These are phyloP conservation scores for Phylloscopus trochiloides DNA, from an alignment of 2,113 vertebrate genomes.

Conservation along the genomic window DNA sequence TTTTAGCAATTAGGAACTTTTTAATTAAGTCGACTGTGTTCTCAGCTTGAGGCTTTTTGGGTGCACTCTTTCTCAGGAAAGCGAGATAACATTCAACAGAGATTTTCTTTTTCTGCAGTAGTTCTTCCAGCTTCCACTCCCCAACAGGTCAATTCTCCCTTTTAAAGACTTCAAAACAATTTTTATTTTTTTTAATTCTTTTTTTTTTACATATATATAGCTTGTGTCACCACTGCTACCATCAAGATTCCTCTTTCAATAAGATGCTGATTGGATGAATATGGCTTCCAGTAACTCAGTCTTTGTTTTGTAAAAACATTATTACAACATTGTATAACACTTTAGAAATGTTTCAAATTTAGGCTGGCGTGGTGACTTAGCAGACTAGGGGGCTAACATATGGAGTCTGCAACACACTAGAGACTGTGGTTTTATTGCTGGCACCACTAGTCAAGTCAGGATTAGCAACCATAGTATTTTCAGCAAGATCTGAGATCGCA, in stretches of 20 bases:
- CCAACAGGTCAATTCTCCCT: neutral
- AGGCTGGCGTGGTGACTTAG: conserved; percentile 75
- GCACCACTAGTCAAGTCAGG: conserved; percentile 49
- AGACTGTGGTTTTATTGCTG: conserved; percentile 72
- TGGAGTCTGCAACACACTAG: conserved; percentile 73
- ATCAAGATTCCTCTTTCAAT: conserved; percentile 50
- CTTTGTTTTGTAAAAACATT: conserved; percentile 82
- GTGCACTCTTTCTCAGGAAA: neutral
- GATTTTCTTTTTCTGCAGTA: neutral
- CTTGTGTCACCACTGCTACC: conserved; percentile 41
- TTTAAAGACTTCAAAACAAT: neutral
- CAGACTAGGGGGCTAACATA: conserved; percentile 76
- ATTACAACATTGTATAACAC: conserved; percentile 79
- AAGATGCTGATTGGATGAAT: conserved; percentile 74
- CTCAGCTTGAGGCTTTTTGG: conserved; percentile 35
- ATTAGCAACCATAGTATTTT: conserved; percentile 51
- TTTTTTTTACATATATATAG: neutral
- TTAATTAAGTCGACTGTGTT: conserved; percentile 42
- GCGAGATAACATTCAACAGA: neutral
- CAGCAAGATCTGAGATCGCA: neutral
- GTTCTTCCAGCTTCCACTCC: neutral
- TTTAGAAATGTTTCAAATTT: conserved; percentile 79
- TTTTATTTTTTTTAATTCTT: neutral
- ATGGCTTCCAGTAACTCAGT: conserved; percentile 77
- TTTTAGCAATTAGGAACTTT: conserved; percentile 36